Base-by-base conservation (phyloP, 2,113 vertebrate genomes). In the Hyaena hyaena region DNA sequence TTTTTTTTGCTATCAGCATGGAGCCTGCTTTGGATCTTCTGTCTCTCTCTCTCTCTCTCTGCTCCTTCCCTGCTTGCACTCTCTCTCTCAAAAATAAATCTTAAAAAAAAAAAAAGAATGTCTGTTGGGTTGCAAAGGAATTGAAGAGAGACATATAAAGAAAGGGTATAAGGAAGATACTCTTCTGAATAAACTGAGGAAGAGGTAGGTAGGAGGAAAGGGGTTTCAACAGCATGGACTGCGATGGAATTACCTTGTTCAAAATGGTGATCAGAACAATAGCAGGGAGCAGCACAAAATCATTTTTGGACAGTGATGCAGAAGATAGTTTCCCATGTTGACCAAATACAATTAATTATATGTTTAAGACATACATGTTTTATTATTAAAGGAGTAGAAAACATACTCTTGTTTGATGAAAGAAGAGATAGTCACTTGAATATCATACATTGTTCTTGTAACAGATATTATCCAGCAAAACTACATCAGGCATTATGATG, bases 371-470 rank as follows among this genome's bases (percentile, higher is more conserved):
- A 73, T 33, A 65, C 19, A 76, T 80, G 14, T 68, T 89, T 96
- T 81, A 68, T 80, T 93, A 45, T 79, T 96, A 69, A 82, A 82
- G 33, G 24, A 91, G 16, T 85, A 94, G 66, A 90, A 82, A 90
- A 87, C 90, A 87, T 50, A 35, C 43, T 77, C 5, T 35, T 55
- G 5, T 35, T 53, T 48, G 11, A 68, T 33, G 68, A 83, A 65
- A 82, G 24, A 66, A 80, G 63, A 93, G 68, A 50, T n/a, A 82
- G 66, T 39, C 43, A 7, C 61, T 88, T 74, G 16, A 73, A 83
- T 33, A 17, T 53, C 45, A 77, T 28, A 96, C 21, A 31, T 35
- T 73, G 35, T 81, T 95, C 86, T 80, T 91, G 10, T 88, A 79
- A 90, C n/a, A 76, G 43, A 77, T 11, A 63, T 15, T 7, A 39